These are phyloP conservation scores for Nomia melanderi DNA, from an alignment of 1,140 invertebrate genomes.

Conservation along the genomic window DNA sequence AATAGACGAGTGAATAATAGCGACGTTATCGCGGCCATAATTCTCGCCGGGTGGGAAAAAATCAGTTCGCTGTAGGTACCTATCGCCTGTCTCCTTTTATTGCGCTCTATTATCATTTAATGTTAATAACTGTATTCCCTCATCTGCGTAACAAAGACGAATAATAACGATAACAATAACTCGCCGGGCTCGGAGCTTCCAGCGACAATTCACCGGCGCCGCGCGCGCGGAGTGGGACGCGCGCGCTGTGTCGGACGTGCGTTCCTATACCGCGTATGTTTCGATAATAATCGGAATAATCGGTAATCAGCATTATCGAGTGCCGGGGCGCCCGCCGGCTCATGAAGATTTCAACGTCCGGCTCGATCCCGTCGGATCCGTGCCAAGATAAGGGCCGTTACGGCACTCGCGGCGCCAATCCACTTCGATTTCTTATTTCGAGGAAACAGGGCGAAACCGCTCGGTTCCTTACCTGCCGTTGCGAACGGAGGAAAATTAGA, in stretches of 20 bases:
- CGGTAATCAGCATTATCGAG: conserved; percentile 50
- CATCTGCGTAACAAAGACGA: neutral
- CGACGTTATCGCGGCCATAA: too few relatives aligned
- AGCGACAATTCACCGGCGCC: neutral
- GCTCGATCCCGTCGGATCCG: conserved; percentile 3
- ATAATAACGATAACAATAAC: neutral
- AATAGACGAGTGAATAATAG: too few relatives aligned
- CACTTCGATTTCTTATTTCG: too few relatives aligned
- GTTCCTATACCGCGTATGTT: conserved; percentile 5
- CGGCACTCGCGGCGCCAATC: neutral
- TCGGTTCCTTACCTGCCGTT: too few relatives aligned
- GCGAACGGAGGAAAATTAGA: too few relatives aligned
- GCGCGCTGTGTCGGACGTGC: neutral
- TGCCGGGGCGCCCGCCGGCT: conserved; percentile 28
- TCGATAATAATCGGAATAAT: conserved; percentile 57
- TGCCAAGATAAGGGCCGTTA: too few relatives aligned
- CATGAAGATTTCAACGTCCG: conserved; percentile 57
- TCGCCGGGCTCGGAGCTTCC: neutral
- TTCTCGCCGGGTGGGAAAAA: too few relatives aligned
- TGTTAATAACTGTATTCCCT: too few relatives aligned
- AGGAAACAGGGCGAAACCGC: too few relatives aligned
- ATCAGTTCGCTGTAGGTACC: too few relatives aligned
- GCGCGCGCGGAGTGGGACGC: neutral
- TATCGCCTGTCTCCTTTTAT: too few relatives aligned
- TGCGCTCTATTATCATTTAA: too few relatives aligned